Evolutionary conservation across 2,888 invertebrate genomes (phyloP).

Genomic region (Halictus ligatus): DNA sequence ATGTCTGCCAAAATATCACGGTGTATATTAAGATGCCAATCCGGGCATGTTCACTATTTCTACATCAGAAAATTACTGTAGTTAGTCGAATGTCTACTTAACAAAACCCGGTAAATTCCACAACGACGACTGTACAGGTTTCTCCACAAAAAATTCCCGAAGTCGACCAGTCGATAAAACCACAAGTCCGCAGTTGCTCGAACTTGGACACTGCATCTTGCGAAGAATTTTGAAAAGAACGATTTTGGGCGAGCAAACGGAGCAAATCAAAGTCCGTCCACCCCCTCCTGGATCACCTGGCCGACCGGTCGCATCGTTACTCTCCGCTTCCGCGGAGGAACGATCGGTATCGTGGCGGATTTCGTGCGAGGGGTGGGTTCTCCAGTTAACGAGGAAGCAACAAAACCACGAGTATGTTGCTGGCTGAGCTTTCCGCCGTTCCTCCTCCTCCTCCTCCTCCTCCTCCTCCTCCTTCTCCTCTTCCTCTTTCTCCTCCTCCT

Average conservation of each 20-base stretch:
- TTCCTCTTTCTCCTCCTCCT: not conserved
- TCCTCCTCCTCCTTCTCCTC: not conserved
- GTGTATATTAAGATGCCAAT: too few relatives aligned
- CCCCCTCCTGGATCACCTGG: not conserved
- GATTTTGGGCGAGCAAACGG: not conserved
- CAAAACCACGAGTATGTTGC: conserved; percentile 54
- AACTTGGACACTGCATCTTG: not conserved
- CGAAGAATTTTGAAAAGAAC: not conserved
- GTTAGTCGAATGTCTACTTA: not conserved
- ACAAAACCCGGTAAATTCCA: not conserved
- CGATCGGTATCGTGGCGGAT: conserved; percentile 45
- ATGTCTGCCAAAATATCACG: too few relatives aligned
- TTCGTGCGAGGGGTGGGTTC: conserved; percentile 41
- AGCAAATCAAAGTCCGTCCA: not conserved
- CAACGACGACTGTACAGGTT: not conserved
- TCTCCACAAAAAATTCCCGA: not conserved
- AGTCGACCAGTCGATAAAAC: too few relatives aligned
- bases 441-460: not conserved
- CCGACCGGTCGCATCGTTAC: conserved; percentile 49
- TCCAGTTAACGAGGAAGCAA: conserved; percentile 61
- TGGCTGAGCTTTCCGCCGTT: conserved; percentile 53
- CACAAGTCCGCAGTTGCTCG: too few relatives aligned
- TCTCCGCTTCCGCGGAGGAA: conserved; percentile 41
- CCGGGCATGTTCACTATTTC: too few relatives aligned
- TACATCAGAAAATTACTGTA: too few relatives aligned